phyloP scores from a whole-genome alignment of 2,797 vertebrate species.

The Phalanger gymnotis region DNA sequence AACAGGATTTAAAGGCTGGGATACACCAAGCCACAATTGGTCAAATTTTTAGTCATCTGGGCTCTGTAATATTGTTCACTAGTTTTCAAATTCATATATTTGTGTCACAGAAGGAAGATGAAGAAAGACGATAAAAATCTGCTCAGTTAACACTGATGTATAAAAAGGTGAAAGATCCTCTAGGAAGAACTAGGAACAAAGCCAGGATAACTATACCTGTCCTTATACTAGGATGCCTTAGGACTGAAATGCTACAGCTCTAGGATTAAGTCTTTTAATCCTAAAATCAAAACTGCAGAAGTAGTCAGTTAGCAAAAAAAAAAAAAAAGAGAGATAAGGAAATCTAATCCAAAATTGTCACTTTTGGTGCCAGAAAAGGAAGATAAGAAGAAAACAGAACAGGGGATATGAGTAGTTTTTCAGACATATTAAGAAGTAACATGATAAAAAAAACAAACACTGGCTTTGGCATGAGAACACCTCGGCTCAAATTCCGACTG shows the following conservation, averaged over 20 bases:
- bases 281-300: conserved; percentile 30
- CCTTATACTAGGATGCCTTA: not conserved
- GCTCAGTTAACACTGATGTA: conserved; percentile 19
- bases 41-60: conserved; percentile 47
- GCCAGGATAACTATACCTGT: not conserved
- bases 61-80: conserved; percentile 47
- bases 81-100: not conserved
- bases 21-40: not conserved
- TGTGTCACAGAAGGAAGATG: not conserved
- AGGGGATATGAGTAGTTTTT: not conserved
- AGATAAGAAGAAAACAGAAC: not conserved
- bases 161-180: conserved; percentile 30
- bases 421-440: not conserved
- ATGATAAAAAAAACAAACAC: not conserved
- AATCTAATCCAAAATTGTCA: not conserved
- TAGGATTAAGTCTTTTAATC: conserved; percentile 5
- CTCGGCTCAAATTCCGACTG: not conserved
- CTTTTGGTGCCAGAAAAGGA: not conserved
- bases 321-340: not conserved
- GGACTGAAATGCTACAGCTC: not conserved
- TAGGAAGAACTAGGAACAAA: not conserved
- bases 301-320: not conserved
- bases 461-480: not conserved
- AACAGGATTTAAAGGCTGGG: conserved; percentile 18
- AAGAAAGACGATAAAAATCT: not conserved